These are phyloP conservation scores for Willisornis vidua DNA, from an alignment of 2,113 vertebrate genomes.

Conservation along the genomic window DNA sequence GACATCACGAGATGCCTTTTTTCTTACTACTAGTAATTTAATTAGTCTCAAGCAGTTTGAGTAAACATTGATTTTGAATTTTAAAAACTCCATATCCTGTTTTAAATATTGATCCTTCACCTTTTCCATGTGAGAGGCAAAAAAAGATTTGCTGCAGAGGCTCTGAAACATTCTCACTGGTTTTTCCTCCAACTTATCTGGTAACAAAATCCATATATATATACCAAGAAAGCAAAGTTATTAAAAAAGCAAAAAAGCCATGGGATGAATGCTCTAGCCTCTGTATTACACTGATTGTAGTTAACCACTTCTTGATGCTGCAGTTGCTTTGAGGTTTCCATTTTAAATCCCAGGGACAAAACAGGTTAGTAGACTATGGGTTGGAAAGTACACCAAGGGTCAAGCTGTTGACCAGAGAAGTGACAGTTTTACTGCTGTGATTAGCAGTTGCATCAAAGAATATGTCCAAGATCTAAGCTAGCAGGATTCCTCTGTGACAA, in stretches of 20 bases:
- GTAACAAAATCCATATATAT: not conserved
- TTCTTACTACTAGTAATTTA: not conserved
- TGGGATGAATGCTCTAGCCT: not conserved
- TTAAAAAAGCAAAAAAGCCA: not conserved
- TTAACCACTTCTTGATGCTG: not conserved
- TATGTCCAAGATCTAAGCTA: not conserved
- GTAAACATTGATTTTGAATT: not conserved
- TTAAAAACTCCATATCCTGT: not conserved
- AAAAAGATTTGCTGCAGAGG: not conserved
- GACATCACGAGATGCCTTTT: not conserved
- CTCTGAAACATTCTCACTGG: not conserved
- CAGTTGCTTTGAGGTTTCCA: not conserved
- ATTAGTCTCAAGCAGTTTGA: not conserved
- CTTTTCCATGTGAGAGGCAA: not conserved
- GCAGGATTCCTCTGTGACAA: not conserved
- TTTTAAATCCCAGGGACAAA: not conserved
- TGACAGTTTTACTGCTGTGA: not conserved
- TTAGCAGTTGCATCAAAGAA: not conserved
- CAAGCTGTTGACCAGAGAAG: not conserved
- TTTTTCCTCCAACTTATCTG: not conserved
- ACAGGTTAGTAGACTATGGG: not conserved
- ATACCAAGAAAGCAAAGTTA: not conserved
- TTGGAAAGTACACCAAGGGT: not conserved
- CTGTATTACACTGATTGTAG: not conserved
- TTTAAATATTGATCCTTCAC: not conserved